Percentiles rank a stretch among this genome's conserved stretches.
phyloP scores from a whole-genome alignment of 1,140 invertebrate species.

The Zaprionus inermis region DNA sequence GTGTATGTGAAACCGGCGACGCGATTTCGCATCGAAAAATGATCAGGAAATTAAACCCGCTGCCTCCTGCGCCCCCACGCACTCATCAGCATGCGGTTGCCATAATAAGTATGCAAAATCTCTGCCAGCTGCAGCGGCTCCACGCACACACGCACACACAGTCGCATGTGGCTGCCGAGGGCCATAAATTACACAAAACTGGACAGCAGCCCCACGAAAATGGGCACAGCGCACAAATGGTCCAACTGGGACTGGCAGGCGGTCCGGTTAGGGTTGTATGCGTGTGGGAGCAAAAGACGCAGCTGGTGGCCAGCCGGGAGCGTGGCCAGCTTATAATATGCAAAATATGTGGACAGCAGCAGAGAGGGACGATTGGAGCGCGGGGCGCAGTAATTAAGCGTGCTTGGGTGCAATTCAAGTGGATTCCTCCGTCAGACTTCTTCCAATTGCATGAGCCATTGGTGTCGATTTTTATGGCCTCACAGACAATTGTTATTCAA shows the following conservation, averaged over 20 bases:
- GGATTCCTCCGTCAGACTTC: neutral
- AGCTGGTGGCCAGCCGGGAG: neutral
- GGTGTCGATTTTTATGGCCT: constrained; percentile 6
- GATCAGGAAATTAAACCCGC: constrained; percentile 67
- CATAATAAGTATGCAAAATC: constrained; percentile 71
- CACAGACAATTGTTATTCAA: constrained; percentile 21
- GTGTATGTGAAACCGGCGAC: constrained; percentile 29
- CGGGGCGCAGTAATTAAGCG: constrained; percentile 46
- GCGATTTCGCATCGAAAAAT: constrained; percentile 64
- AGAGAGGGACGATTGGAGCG: too few relatives aligned
- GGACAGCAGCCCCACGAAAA: constrained; percentile 10
- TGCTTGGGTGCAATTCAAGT: neutral
- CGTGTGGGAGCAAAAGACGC: neutral
- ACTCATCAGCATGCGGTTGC: constrained; percentile 62
- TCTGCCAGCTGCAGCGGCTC: constrained; percentile 38
- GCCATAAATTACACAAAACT: constrained; percentile 76
- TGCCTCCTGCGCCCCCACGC: neutral
- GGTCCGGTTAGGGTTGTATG: too few relatives aligned
- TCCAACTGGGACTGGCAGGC: neutral
- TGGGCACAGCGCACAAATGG: neutral
- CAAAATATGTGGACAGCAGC: constrained; percentile 40
- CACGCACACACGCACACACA: neutral
- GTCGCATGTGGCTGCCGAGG: neutral
- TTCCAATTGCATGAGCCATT: neutral
- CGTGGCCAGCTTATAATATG: constrained; percentile 50